Conservation (phyloP, 2,888 invertebrate species). For the Lucinisca nassula region DNA sequence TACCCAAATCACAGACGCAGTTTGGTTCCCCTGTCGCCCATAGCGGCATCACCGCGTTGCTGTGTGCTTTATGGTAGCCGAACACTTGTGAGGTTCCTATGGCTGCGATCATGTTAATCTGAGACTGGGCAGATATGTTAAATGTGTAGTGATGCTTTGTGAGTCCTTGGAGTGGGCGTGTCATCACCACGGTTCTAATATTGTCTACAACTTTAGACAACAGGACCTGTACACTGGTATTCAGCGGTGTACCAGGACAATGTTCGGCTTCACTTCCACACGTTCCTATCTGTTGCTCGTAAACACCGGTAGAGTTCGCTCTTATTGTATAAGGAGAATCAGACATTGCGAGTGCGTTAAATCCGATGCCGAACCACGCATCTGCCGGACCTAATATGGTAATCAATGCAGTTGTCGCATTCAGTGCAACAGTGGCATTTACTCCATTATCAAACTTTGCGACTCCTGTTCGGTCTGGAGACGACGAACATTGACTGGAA, state of each 20-base stretch:
- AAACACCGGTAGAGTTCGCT: slow-evolving; percentile 55
- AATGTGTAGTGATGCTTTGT: slow-evolving; percentile 52
- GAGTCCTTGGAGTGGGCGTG: slow-evolving; percentile 51
- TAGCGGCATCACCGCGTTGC: slow-evolving; percentile 24
- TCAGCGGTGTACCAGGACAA: slow-evolving; percentile 54
- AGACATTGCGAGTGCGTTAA: slow-evolving; percentile 58
- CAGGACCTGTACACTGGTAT: slow-evolving; percentile 37
- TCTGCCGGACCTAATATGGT: slow-evolving; percentile 48
- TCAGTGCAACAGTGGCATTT: slow-evolving; percentile 13
- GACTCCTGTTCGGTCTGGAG: slow-evolving; percentile 27
- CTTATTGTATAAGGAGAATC: slow-evolving; percentile 57
- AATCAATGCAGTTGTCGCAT: slow-evolving; percentile 36
- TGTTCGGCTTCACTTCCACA: slow-evolving; percentile 68
- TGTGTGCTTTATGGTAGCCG: slow-evolving; percentile 57
- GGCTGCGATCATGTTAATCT: slow-evolving; percentile 57
- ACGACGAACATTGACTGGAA: slow-evolving; percentile 46
- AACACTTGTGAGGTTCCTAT: slow-evolving; percentile 49
- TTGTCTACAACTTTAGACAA: slow-evolving; percentile 40
- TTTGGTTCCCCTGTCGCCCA: slow-evolving; percentile 36
- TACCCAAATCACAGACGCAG: slow-evolving; percentile 61
- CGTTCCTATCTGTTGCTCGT: slow-evolving; percentile 62
- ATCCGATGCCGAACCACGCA: slow-evolving; percentile 61
- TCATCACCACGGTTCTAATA: slow-evolving; percentile 42
- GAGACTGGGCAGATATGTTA: slow-evolving; percentile 32
- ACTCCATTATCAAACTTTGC: slow-evolving; percentile 37